Conservation (phyloP, 2,888 invertebrate species). For the Xestia sexstrigata region DNA sequence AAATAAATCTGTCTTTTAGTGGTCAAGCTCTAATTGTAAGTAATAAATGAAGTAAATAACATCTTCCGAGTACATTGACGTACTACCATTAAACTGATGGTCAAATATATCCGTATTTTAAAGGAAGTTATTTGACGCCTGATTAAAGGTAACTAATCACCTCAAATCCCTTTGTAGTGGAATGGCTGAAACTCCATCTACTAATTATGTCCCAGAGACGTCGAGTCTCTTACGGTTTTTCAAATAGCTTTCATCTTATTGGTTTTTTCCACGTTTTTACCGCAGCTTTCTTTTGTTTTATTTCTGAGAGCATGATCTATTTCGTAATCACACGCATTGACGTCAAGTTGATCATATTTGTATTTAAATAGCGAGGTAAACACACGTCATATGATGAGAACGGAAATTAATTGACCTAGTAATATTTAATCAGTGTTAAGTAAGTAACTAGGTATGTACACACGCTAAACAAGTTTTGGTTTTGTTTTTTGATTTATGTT, state of each 20-base stretch:
- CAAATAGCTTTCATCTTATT: slow-evolving; percentile 51
- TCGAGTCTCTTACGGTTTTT: slow-evolving; percentile 23
- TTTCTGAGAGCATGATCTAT: slow-evolving; percentile 26
- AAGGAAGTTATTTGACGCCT: slow-evolving; percentile 55
- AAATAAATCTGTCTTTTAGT: slow-evolving; percentile 52
- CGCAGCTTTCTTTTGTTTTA: slow-evolving; percentile 21
- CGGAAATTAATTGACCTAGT: slow-evolving; percentile 81
- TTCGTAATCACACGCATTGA: slow-evolving; percentile 21
- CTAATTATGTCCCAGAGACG: slow-evolving; percentile 61
- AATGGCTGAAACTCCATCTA: slow-evolving; percentile 45
- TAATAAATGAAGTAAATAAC: slow-evolving; percentile 54
- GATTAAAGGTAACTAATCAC: slow-evolving; percentile 71
- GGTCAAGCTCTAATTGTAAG: slow-evolving; percentile 47
- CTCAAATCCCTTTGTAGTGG: slow-evolving; percentile 69
- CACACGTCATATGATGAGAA: slow-evolving; percentile 72
- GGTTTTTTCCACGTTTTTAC: not conserved
- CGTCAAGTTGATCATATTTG: slow-evolving; percentile 25
- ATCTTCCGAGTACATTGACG: slow-evolving; percentile 22
- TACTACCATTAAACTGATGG: slow-evolving; percentile 35
- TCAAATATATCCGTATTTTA: slow-evolving; percentile 61
- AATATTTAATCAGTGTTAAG: slow-evolving; percentile 76
- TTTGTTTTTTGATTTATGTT: slow-evolving; percentile 66
- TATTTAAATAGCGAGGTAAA: slow-evolving; percentile 38
- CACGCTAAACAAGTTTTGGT: slow-evolving; percentile 73
- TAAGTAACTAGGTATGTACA: slow-evolving; percentile 62